These are phyloP conservation scores for Acanthurus tractus DNA, from an alignment of 2,797 vertebrate species.

Conservation along the genomic window DNA sequence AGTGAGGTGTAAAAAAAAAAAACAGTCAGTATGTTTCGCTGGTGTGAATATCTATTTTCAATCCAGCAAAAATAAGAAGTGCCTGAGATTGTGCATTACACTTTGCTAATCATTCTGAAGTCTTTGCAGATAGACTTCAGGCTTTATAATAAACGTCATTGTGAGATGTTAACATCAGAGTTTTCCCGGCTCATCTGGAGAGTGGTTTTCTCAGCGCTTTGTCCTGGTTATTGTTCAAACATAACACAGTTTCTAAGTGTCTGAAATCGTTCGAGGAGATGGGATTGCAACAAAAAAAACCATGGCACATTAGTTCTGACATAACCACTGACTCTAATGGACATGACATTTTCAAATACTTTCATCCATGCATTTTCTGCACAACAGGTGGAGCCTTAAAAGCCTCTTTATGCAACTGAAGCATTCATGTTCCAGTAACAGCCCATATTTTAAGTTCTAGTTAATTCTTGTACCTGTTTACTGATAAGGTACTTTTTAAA, in stretches of 20 bases:
- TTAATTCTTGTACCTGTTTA: neutral
- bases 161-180: neutral
- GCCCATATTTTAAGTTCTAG: neutral
- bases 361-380: neutral
- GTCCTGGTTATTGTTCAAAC: conserved; percentile 12
- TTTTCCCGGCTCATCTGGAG: conserved; percentile 27
- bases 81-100: neutral
- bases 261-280: conserved; percentile 10
- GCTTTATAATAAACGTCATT: neutral
- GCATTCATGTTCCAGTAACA: neutral
- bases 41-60: neutral
- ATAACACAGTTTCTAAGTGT: neutral
- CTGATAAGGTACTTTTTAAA: neutral
- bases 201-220: conserved; percentile 6
- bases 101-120: neutral
- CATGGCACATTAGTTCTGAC: conserved; percentile 16
- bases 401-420: conserved; percentile 15
- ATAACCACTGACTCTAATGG: conserved; percentile 22
- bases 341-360: conserved; percentile 32
- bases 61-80: neutral
- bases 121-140: neutral
- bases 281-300: conserved; percentile 5
- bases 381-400: conserved; percentile 1
- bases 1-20: conserved; percentile 1
- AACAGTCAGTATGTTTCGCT: neutral